Evolutionary conservation across 2,113 vertebrate genomes (phyloP).

Genomic region (Xenotilapia longispinis): DNA sequence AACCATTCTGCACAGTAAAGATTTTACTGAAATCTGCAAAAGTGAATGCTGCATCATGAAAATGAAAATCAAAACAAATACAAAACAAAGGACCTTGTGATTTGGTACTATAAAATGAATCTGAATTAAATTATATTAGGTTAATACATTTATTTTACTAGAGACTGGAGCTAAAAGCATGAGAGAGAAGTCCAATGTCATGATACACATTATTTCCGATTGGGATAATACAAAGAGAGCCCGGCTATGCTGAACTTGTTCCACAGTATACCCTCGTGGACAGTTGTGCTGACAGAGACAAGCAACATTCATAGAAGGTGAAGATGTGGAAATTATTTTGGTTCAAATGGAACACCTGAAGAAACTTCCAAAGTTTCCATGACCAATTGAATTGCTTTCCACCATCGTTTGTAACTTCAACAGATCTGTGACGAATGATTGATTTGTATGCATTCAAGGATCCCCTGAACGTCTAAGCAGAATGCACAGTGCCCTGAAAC

Average conservation of each 20-base stretch:
- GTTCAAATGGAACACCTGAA: not conserved
- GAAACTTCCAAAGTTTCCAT: not conserved
- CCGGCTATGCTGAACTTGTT: not conserved
- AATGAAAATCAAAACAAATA: not conserved
- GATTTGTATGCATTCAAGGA: not conserved
- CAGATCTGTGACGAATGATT: not conserved
- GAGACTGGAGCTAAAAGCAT: not conserved
- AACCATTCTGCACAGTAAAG: not conserved
- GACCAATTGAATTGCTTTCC: not conserved
- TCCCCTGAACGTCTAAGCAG: not conserved
- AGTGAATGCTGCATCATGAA: not conserved
- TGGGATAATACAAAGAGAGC: not conserved
- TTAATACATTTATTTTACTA: not conserved
- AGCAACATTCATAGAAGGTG: not conserved
- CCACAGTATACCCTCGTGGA: accelerated
- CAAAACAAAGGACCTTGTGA: not conserved
- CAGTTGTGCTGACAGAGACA: not conserved
- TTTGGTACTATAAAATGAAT: not conserved
- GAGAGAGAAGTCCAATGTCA: not conserved
- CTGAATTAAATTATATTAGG: not conserved
- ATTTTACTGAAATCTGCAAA: not conserved
- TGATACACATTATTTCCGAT: not conserved
- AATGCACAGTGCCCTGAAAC: not conserved
- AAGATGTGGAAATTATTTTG: not conserved
- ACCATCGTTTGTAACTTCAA: not conserved